phyloP scores from a whole-genome alignment of 2,797 vertebrate species.

The Eleutherodactylus coqui region DNA sequence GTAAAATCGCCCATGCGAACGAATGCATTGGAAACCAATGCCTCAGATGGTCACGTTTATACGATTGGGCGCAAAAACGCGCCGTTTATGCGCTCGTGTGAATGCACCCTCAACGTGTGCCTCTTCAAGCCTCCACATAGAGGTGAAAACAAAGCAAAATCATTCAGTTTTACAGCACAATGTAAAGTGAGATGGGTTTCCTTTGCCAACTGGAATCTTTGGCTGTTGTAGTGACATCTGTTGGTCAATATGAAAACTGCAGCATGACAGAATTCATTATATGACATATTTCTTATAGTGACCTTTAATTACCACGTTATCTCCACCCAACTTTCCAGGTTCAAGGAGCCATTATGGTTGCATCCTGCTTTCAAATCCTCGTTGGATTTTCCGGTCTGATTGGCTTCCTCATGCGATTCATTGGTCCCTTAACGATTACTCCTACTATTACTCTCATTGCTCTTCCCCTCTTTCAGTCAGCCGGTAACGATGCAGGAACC shows the following conservation, averaged over 20 bases:
- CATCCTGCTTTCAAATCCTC: constrained; percentile 91
- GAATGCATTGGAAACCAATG: too few species aligned
- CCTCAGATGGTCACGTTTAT: too few species aligned
- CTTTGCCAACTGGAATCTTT: too few species aligned
- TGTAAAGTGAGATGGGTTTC: neutral
- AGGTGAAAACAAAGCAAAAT: neutral
- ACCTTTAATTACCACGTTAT: neutral
- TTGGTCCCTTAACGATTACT: constrained; percentile 94
- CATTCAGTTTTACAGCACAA: neutral
- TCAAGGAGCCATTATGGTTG: constrained; percentile 92
- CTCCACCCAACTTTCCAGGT: constrained; percentile 75
- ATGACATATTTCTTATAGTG: neutral
- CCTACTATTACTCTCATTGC: constrained; percentile 93
- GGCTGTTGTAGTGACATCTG: neutral
- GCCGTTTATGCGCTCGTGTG: too few species aligned
- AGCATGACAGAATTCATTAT: neutral
- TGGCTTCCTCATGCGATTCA: constrained; percentile 92
- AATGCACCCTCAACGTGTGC: too few species aligned
- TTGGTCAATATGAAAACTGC: neutral
- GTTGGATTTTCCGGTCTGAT: constrained; percentile 95
- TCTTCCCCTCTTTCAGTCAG: constrained; percentile 88
- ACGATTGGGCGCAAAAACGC: too few species aligned
- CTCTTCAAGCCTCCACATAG: neutral
- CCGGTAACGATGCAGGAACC: constrained; percentile 84
- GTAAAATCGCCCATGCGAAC: too few species aligned